A percentile compares a stretch with the other conserved stretches of the same genome.
Conservation (phyloP, 2,797 vertebrate genomes). For the Cyprinella venusta region DNA sequence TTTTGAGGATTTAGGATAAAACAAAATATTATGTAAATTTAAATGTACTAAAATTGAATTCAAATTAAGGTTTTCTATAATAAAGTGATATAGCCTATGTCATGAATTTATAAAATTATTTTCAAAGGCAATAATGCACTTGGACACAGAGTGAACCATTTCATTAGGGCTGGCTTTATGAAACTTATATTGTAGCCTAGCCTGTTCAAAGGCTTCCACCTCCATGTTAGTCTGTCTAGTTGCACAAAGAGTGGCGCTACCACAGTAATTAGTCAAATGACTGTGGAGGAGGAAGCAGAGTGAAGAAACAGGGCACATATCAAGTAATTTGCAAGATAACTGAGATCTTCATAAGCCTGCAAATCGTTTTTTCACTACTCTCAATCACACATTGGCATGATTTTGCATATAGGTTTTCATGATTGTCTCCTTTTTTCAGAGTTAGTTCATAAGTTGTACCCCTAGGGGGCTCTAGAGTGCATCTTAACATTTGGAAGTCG, state of each 20-base stretch:
- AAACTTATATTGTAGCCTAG: neutral
- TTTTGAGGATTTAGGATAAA: no score
- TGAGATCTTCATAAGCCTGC: neutral
- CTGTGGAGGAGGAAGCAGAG: constrained; percentile 33
- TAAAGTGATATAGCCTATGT: no score
- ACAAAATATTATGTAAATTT: no score
- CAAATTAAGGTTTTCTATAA: no score
- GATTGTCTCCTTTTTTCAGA: neutral
- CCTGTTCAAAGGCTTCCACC: neutral
- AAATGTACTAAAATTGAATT: no score
- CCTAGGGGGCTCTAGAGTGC: constrained; percentile 69
- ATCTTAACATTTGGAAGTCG: constrained; percentile 51
- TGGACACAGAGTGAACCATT: neutral
- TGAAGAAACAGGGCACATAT: constrained; percentile 23
- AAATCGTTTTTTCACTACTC: neutral
- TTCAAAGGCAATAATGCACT: no score
- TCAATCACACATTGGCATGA: neutral
- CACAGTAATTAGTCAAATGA: constrained; percentile 40
- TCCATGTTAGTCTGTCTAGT: constrained; percentile 1
- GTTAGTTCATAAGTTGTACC: constrained; percentile 51
- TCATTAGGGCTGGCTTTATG: neutral
- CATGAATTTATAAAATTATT: no score
- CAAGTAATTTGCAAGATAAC: constrained; percentile 6
- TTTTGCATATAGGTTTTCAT: neutral
- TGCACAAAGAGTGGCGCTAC: constrained; percentile 20